Percentiles rank a stretch among this genome's conserved stretches.
phyloP scores from a whole-genome alignment of 2,888 invertebrate species.

The Thelaira solivaga region DNA sequence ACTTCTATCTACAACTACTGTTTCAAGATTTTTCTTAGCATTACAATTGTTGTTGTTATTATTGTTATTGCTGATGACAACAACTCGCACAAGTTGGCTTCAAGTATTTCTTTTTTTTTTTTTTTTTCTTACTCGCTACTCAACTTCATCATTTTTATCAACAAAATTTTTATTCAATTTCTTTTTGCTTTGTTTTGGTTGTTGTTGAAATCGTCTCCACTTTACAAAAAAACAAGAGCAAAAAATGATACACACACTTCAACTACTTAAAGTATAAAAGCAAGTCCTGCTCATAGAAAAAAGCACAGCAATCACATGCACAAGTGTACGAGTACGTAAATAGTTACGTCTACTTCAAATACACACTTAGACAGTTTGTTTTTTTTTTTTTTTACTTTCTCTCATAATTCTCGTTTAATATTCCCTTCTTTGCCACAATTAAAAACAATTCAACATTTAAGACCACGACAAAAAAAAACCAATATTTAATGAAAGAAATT shows the following conservation, averaged over 20 bases:
- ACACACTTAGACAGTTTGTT: no score
- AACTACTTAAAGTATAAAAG: conserved; percentile 32
- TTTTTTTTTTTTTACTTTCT: neutral
- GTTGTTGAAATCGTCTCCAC: neutral
- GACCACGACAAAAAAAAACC: neutral
- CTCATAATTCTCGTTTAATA: conserved; percentile 32
- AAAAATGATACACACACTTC: conserved; percentile 23
- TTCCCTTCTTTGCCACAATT: conserved; percentile 48
- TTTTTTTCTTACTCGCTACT: neutral
- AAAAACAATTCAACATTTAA: conserved; percentile 56
- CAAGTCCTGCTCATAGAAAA: conserved; percentile 21
- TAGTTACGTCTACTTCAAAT: neutral
- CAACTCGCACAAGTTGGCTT: conserved; percentile 36
- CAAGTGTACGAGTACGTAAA: neutral
- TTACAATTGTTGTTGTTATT: conserved; percentile 1
- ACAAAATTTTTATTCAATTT: conserved; percentile 25
- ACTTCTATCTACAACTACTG: neutral
- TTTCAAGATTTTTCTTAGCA: conserved; percentile 5
- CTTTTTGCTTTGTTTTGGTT: neutral
- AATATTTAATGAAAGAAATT: conserved; percentile 20
- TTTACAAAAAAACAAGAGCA: neutral
- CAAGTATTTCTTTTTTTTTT: neutral
- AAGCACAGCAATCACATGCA: neutral
- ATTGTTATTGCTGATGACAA: conserved; percentile 38
- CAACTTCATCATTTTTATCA: conserved; percentile 37